Evolutionary conservation across 1,140 invertebrate genomes (phyloP).

Genomic region (Mylabris phalerata): DNA sequence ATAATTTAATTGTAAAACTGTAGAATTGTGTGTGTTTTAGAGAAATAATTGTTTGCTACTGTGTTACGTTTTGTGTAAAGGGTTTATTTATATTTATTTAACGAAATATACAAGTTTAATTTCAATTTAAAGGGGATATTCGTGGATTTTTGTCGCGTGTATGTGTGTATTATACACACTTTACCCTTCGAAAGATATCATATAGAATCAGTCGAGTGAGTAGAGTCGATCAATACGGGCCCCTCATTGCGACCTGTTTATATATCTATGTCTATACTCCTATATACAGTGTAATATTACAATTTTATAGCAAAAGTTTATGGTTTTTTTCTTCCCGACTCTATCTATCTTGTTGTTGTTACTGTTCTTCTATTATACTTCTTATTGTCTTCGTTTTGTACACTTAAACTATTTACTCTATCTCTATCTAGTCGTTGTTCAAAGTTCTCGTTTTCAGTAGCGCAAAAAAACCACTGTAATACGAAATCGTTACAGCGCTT

Average conservation of each 20-base stretch:
- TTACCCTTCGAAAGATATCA: conserved; percentile 6
- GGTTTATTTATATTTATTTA: too few species aligned
- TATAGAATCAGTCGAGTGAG: conserved; percentile 8
- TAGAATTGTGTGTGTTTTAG: too few species aligned
- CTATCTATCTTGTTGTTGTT: not conserved
- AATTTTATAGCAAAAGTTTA: conserved; percentile 31
- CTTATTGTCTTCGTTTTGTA: not conserved
- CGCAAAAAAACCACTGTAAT: conserved; percentile 18
- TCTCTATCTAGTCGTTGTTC: not conserved
- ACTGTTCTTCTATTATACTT: too few species aligned
- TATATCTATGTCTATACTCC: not conserved
- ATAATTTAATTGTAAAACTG: too few species aligned
- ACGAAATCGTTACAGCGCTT: conserved; percentile 22
- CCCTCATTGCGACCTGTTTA: conserved; percentile 19
- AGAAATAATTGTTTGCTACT: too few species aligned
- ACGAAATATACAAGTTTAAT: conserved; percentile 4
- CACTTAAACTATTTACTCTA: conserved; percentile 1
- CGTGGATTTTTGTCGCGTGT: not conserved
- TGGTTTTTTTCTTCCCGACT: conserved; percentile 23
- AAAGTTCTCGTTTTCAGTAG: not conserved
- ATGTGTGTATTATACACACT: not conserved
- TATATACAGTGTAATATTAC: conserved; percentile 23
- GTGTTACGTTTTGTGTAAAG: too few species aligned
- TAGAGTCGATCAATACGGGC: conserved; percentile 13
- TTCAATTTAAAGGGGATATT: conserved; percentile 19